Percentiles rank a stretch among this genome's conserved stretches.
phyloP scores from a whole-genome alignment of 2,888 invertebrate species.

The Hedychridium roseum region DNA sequence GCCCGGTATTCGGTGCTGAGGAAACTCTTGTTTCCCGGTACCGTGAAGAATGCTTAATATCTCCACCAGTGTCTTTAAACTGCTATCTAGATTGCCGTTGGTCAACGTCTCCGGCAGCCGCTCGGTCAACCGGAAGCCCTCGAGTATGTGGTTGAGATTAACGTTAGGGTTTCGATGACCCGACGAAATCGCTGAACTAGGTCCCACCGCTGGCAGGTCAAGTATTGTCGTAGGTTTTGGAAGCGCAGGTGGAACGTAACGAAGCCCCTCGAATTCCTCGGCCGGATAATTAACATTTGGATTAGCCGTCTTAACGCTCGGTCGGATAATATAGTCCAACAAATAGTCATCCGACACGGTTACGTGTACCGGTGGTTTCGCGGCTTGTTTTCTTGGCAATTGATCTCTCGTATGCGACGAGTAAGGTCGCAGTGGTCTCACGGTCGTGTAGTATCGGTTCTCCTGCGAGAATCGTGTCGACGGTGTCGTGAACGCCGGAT shows the following conservation, averaged over 20 bases:
- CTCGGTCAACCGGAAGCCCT: constrained; percentile 78
- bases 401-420: constrained; percentile 34
- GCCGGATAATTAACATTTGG: constrained; percentile 31
- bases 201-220: constrained; percentile 13
- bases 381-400: constrained; percentile 26
- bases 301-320: constrained; percentile 17
- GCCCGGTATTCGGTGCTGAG: constrained; percentile 26
- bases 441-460: constrained; percentile 34
- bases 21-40: constrained; percentile 62
- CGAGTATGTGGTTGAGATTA: constrained; percentile 69
- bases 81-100: constrained; percentile 80
- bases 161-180: constrained; percentile 58
- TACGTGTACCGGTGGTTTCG: constrained; percentile 18
- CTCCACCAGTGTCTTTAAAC: constrained; percentile 78
- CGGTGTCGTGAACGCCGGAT: constrained; percentile 27
- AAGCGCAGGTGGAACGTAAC: constrained; percentile 39
- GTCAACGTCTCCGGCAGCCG: constrained; percentile 80
- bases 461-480: constrained; percentile 21
- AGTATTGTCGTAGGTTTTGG: constrained; percentile 13
- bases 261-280: constrained; percentile 40
- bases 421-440: constrained; percentile 41
- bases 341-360: constrained; percentile 36
- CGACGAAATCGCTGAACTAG: constrained; percentile 4
- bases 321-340: constrained; percentile 37
- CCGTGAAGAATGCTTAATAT: constrained; percentile 75